A percentile compares a stretch with the other conserved stretches of the same genome.
phyloP scores from a whole-genome alignment of 2,113 vertebrate genomes.

The Myotis yumanensis region DNA sequence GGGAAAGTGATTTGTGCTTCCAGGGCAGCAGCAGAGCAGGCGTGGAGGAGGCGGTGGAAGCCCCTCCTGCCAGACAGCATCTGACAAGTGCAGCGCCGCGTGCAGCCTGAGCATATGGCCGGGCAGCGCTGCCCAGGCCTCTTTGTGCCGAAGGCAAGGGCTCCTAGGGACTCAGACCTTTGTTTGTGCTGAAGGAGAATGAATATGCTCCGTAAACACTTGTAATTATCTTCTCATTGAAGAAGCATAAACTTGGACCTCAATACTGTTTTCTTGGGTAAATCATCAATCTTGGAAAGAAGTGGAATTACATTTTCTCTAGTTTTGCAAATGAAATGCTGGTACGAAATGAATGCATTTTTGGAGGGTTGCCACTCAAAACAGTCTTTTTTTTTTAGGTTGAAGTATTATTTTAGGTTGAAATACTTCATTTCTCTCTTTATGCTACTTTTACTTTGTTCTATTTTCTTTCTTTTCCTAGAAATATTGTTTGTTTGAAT shows the following conservation, averaged over 20 bases:
- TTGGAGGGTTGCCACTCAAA: neutral
- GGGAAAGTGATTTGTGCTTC: slow-evolving; percentile 16
- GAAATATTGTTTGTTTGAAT: slow-evolving; percentile 29
- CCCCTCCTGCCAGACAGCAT: slow-evolving; percentile 67
- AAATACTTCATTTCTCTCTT: slow-evolving; percentile 37
- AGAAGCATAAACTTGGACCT: slow-evolving; percentile 57
- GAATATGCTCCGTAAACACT: slow-evolving; percentile 48
- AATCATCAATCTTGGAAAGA: slow-evolving; percentile 53
- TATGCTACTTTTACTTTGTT: neutral
- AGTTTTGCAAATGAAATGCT: slow-evolving; percentile 20
- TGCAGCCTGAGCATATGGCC: slow-evolving; percentile 73
- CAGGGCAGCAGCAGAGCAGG: slow-evolving; percentile 46
- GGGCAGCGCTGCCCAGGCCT: slow-evolving; percentile 67
- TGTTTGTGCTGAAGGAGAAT: slow-evolving; percentile 48
- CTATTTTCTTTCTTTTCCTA: neutral
- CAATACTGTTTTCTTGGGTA: slow-evolving; percentile 34
- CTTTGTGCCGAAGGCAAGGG: slow-evolving; percentile 4
- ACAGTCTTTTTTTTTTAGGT: neutral
- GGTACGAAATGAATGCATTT: slow-evolving; percentile 39
- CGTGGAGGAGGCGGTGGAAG: slow-evolving; percentile 51
- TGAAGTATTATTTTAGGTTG: neutral
- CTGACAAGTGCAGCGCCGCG: slow-evolving; percentile 58
- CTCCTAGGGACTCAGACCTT: slow-evolving; percentile 61
- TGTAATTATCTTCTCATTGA: slow-evolving; percentile 48
- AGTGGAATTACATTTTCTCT: slow-evolving; percentile 53